Evolutionary conservation across 2,113 vertebrate genomes (phyloP).

Genomic region (Panthera uncia): DNA sequence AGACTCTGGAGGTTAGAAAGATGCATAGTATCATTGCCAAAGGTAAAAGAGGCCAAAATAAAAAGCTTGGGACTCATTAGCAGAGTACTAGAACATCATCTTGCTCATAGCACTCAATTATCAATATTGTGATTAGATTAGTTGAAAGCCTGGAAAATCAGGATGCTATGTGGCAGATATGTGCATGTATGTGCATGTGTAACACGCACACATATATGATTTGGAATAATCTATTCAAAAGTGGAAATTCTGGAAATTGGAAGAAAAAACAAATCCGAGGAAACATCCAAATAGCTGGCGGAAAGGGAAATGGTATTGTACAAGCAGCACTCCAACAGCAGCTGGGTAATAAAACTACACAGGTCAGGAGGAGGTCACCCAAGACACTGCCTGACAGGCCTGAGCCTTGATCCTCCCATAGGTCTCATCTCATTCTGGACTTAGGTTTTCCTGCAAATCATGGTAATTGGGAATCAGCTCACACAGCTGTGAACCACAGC

Average conservation of each 20-base stretch:
- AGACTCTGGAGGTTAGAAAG: not conserved
- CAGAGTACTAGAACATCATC: not conserved
- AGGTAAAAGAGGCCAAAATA: not conserved
- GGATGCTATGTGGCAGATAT: not conserved
- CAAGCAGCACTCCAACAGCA: not conserved
- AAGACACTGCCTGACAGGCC: not conserved
- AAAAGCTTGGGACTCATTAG: not conserved
- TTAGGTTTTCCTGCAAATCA: conserved; percentile 54
- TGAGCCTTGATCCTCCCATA: not conserved
- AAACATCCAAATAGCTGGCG: conserved; percentile 5
- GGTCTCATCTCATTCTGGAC: conserved; percentile 14
- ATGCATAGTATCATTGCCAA: not conserved
- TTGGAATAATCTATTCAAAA: conserved; percentile 6
- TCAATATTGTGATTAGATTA: not conserved
- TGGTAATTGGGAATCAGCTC: conserved; percentile 68
- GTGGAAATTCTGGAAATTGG: not conserved
- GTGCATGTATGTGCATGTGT: not conserved
- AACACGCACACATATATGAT: not conserved
- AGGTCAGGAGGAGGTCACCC: conserved; percentile 36
- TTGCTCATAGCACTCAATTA: not conserved
- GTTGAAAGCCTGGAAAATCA: conserved; percentile 3
- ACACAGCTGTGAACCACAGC: conserved; percentile 63
- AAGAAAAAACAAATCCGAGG: not conserved
- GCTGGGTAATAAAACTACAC: conserved; percentile 15
- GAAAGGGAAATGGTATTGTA: not conserved